Base-by-base conservation (phyloP, 2,888 invertebrate genomes). In the Endotricha flammealis region DNA sequence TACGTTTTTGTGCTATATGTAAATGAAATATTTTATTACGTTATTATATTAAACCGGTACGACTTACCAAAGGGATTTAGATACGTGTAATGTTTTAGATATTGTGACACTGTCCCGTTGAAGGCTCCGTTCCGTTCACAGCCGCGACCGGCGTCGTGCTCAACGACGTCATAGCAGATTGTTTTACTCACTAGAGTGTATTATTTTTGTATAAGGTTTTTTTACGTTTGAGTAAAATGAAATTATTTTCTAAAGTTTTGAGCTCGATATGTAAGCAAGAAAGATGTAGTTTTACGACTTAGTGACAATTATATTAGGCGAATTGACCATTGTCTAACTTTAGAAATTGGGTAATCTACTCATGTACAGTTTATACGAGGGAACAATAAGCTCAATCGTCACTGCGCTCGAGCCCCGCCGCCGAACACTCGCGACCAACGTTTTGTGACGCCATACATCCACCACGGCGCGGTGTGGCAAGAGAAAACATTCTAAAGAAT, bases 51-150 rank as follows among this genome's bases (percentile, higher is more conserved):
- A 75, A 76, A 74, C 81, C 83, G 85, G 85, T 85, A 81, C 73
- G 65, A 66, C 75, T 80, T 80, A 83, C 85, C 85, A 85, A 85
- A 85, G 83, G 77, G 65, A 70, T 22, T 79, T 82, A 82, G 79
- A 63, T 82, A 79, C 72, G 69, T 68, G 69, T 82, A 76, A 76
- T 67, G 57, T 65, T 77, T 72, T 80, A 75, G 68, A 74, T 73
- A 67, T 73, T 70, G 73, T 64, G 68, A 68, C 60, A 58, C 57
- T 54, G 48, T 51, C 55, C 53, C 57, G 59, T 50, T 53, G 55
- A 50, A 44, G 56, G 50, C 51, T 56, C 64, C 38, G 46, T 52
- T 47, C 50, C 53, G 49, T 55, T 46, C 49, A 54, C 66, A 60
- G 60, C n/a, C n/a, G n/a, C n/a, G 58, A 57, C 48, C 49, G 32